Conservation (phyloP, 2,113 vertebrate genomes). For the Candoia aspera region DNA sequence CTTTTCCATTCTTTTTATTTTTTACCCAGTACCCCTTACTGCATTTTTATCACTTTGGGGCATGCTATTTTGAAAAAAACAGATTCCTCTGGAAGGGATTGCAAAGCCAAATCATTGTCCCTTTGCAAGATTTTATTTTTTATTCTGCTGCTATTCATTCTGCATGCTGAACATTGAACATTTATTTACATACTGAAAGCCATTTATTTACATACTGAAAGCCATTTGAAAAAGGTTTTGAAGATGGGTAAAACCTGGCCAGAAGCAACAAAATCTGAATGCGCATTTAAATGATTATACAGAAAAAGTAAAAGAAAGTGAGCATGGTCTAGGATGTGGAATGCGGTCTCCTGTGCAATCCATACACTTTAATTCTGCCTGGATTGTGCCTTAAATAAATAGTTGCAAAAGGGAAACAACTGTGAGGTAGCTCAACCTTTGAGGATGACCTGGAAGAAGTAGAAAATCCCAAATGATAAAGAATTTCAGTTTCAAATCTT, state of each 20-base stretch:
- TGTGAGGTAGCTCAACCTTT: background rate
- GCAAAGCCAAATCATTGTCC: slow-evolving; percentile 55
- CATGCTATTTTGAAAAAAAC: slow-evolving; percentile 67
- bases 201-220: slow-evolving; percentile 45
- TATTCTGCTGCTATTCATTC: slow-evolving; percentile 38
- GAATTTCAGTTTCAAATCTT: background rate
- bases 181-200: background rate
- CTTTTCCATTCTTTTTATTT: slow-evolving; percentile 65
- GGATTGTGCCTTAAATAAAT: background rate
- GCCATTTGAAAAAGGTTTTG: slow-evolving; percentile 1
- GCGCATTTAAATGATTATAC: background rate
- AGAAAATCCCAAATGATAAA: background rate
- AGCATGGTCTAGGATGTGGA: background rate
- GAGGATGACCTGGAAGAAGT: background rate
- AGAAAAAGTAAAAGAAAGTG: background rate
- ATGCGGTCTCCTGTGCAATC: background rate
- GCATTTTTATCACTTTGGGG: slow-evolving; percentile 70
- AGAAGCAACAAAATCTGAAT: background rate
- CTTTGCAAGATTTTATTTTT: slow-evolving; percentile 51
- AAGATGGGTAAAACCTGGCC: background rate
- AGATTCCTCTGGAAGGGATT: slow-evolving; percentile 66
- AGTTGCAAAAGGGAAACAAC: background rate
- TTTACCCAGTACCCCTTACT: slow-evolving; percentile 57
- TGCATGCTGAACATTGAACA: slow-evolving; percentile 40
- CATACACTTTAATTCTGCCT: background rate